Evolutionary conservation across 2,797 vertebrate species (phyloP).

Genomic region (Kryptolebias ocellatus): DNA sequence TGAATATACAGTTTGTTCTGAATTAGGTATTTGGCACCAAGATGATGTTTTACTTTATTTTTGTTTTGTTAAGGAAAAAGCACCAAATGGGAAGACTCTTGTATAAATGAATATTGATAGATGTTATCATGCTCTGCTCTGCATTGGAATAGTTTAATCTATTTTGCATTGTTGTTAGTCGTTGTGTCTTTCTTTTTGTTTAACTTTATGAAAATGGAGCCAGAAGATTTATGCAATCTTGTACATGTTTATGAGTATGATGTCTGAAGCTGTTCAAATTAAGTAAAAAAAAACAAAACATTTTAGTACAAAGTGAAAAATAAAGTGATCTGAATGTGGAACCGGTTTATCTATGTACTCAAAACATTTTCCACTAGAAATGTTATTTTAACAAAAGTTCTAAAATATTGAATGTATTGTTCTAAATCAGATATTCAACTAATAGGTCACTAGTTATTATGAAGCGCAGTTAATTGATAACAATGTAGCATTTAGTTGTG

Average conservation of each 20-base stretch:
- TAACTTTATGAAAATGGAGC: conserved; percentile 81
- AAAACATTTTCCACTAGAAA: conserved; percentile 64
- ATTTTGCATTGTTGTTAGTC: conserved; percentile 78
- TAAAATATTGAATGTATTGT: conserved; percentile 87
- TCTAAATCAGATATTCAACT: conserved; percentile 81
- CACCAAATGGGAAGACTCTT: conserved; percentile 75
- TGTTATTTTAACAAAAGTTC: conserved; percentile 79
- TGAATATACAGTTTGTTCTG: conserved; percentile 42
- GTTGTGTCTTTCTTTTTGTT: conserved; percentile 72
- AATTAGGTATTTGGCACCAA: conserved; percentile 64
- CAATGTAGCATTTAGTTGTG: conserved; percentile 86
- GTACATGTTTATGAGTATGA: conserved; percentile 78
- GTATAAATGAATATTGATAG: conserved; percentile 79
- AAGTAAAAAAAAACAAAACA: conserved; percentile 57
- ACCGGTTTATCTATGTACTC: conserved; percentile 69
- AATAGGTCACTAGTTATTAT: conserved; percentile 82
- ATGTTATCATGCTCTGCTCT: conserved; percentile 80
- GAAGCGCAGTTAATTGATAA: conserved; percentile 78
- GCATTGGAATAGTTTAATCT: conserved; percentile 78
- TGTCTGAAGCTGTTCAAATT: conserved; percentile 79
- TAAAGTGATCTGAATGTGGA: conserved; percentile 69
- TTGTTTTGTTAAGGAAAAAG: conserved; percentile 78
- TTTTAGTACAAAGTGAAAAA: conserved; percentile 62
- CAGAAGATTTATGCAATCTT: conserved; percentile 86
- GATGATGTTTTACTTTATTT: conserved; percentile 33